Evolutionary conservation across 2,888 invertebrate species (phyloP).

Genomic region (Drosophila anomelani): DNA sequence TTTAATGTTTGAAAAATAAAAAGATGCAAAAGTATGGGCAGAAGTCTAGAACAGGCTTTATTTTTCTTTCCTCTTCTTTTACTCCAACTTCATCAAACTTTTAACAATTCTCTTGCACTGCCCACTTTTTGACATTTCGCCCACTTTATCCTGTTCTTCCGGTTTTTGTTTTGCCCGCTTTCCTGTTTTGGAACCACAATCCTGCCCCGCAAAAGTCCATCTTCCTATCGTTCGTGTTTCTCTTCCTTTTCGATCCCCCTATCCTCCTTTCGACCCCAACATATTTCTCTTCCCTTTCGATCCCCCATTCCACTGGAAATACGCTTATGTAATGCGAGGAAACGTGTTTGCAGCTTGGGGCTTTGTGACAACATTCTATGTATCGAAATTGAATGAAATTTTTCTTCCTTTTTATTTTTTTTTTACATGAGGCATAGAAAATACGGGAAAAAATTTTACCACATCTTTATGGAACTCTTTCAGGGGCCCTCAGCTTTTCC

Average conservation of each 20-base stretch:
- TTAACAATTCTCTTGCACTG: slow-evolving; percentile 34
- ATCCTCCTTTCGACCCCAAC: no score
- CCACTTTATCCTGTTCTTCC: slow-evolving; percentile 82
- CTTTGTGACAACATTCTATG: slow-evolving; percentile 74
- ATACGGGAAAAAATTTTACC: not conserved
- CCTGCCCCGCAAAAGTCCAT: slow-evolving; percentile 60
- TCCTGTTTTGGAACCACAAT: slow-evolving; percentile 80
- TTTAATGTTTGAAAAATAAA: not conserved
- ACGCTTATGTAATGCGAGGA: slow-evolving; percentile 72
- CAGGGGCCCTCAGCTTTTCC: not conserved
- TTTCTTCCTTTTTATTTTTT: slow-evolving; percentile 18
- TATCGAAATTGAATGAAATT: slow-evolving; percentile 58
- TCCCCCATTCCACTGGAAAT: not conserved
- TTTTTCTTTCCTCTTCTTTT: not conserved
- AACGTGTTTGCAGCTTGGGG: slow-evolving; percentile 70
- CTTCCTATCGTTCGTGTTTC: slow-evolving; percentile 6
- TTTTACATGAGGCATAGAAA: not conserved
- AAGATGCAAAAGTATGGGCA: slow-evolving; percentile 47
- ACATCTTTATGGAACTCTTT: slow-evolving; percentile 9
- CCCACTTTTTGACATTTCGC: slow-evolving; percentile 80
- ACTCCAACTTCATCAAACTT: slow-evolving; percentile 22
- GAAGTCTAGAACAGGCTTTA: slow-evolving; percentile 58
- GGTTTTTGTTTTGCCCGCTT: slow-evolving; percentile 78
- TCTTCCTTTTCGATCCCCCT: not conserved
- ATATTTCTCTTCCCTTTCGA: not conserved